Evolutionary conservation across 2,113 vertebrate genomes (phyloP).

Genomic region (Petrocephalus microphthalmus): DNA sequence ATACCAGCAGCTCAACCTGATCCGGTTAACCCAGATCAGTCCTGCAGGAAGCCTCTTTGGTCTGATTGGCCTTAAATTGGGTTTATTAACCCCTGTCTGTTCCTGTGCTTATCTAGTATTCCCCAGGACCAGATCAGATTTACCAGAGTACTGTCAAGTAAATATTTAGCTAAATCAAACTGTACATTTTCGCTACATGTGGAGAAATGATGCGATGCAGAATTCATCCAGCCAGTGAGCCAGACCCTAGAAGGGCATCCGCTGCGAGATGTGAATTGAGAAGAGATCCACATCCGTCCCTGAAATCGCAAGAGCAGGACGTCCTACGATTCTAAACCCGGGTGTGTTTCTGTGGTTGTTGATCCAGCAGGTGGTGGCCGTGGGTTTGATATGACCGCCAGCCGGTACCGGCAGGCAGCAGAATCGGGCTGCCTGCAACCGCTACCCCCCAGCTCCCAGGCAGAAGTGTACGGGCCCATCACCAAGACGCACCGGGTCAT

Average conservation of each 20-base stretch:
- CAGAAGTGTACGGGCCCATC: conserved; percentile 70
- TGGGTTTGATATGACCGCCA: conserved; percentile 67
- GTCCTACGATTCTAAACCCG: not conserved
- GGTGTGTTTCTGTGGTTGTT: not conserved
- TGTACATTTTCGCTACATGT: not conserved
- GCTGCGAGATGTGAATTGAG: not conserved
- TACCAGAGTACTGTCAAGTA: not conserved
- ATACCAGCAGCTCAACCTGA: not conserved
- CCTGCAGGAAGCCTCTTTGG: not conserved
- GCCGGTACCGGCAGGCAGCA: conserved; percentile 68
- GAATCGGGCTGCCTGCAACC: conserved; percentile 71
- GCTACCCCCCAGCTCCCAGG: conserved; percentile 63
- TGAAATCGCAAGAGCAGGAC: not conserved
- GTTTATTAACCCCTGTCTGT: not conserved
- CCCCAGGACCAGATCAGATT: not conserved
- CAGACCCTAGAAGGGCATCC: not conserved
- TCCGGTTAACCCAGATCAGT: not conserved
- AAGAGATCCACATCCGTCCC: not conserved
- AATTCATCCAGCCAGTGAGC: not conserved
- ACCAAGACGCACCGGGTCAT: conserved; percentile 87
- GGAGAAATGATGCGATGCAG: not conserved
- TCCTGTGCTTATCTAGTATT: not conserved
- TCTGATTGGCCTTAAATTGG: not conserved
- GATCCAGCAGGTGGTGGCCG: conserved; percentile 59
- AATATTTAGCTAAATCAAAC: not conserved